Conservation (phyloP, 2,113 vertebrate genomes). For the Paratilapia polleni region DNA sequence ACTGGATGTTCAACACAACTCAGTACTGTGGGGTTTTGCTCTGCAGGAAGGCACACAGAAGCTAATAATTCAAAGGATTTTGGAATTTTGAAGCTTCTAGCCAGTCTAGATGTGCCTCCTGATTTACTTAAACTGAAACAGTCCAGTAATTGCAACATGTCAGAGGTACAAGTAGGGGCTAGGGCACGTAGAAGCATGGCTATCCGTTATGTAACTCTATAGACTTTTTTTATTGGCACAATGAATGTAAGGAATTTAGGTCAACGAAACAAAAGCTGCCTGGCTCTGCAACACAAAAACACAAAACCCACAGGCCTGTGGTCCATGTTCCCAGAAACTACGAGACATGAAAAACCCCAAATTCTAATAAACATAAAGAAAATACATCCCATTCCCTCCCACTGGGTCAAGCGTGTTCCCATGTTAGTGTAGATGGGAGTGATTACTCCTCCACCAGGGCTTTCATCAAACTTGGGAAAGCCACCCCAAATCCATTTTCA, state of each 20-base stretch:
- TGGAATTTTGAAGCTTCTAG: not conserved
- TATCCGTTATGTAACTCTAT: conserved; percentile 67
- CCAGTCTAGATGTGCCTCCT: not conserved
- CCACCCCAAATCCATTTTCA: conserved; percentile 35
- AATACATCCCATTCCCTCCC: conserved; percentile 15
- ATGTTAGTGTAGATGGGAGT: conserved; percentile 20
- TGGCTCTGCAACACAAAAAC: conserved; percentile 27
- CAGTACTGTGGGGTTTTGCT: not conserved
- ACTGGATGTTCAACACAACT: not conserved
- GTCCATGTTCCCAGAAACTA: conserved; percentile 67
- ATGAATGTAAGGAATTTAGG: conserved; percentile 77
- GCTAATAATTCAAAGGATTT: not conserved
- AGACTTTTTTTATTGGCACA: conserved; percentile 61
- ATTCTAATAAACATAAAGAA: conserved; percentile 31
- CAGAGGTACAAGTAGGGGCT: conserved; percentile 2
- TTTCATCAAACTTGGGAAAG: conserved; percentile 8
- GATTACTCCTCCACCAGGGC: not conserved
- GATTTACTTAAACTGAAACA: conserved; percentile 36
- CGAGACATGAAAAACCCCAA: conserved; percentile 41
- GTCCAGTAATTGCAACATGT: conserved; percentile 7
- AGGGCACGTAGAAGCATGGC: conserved; percentile 43
- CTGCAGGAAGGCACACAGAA: not conserved
- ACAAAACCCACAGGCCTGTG: conserved; percentile 65
- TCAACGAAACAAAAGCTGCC: conserved; percentile 76
- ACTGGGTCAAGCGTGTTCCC: conserved; percentile 14